Percentiles rank a stretch among this genome's conserved stretches.
Evolutionary conservation across 2,113 vertebrate genomes (phyloP).

Genomic region (Syrmaticus mikado): DNA sequence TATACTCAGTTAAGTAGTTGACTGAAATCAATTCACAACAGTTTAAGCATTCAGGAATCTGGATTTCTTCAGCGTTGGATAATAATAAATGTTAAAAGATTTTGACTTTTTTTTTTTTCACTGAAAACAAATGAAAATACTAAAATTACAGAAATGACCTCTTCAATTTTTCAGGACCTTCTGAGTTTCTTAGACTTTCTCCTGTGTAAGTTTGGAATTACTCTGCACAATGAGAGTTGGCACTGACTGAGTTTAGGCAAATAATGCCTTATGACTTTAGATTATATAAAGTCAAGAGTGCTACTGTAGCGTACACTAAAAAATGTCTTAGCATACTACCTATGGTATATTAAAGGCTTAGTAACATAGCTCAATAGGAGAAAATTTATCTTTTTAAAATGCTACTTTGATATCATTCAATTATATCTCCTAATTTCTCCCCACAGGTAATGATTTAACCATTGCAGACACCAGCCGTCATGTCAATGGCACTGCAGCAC

Average conservation of each 20-base stretch:
- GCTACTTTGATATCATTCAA: neutral
- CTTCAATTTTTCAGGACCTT: neutral
- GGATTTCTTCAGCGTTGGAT: neutral
- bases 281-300: neutral
- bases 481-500: slow-evolving; percentile 83
- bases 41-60: neutral
- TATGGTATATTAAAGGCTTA: neutral
- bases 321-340: neutral
- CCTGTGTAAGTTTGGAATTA: neutral
- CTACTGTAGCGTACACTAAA: neutral
- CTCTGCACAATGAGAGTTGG: neutral
- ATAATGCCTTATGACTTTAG: neutral
- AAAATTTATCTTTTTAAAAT: neutral
- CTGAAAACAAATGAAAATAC: neutral
- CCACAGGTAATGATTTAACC: slow-evolving; percentile 75
- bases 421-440: slow-evolving; percentile 12
- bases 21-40: neutral
- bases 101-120: neutral
- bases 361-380: neutral
- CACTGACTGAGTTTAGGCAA: neutral
- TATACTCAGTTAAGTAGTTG: neutral
- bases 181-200: neutral
- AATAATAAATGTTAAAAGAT: neutral
- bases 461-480: slow-evolving; percentile 80
- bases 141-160: neutral